Percentiles rank a stretch among this genome's conserved stretches.
These are phyloP conservation scores for Pomatorhinus ruficollis DNA, from an alignment of 2,113 vertebrate genomes.

Conservation along the genomic window DNA sequence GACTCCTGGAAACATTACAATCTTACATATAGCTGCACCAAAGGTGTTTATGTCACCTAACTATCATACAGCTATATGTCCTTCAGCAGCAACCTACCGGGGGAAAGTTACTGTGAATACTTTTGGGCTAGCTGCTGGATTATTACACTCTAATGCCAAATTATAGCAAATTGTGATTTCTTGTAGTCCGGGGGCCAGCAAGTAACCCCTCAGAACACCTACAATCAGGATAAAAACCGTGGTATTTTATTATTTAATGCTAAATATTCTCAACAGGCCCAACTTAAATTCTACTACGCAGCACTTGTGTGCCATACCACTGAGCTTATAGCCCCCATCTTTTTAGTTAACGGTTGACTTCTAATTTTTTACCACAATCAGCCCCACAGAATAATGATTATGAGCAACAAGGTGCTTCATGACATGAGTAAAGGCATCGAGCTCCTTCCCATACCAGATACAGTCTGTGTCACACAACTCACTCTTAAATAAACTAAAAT, in stretches of 20 bases:
- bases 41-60: neutral
- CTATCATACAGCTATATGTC: neutral
- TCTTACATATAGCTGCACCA: neutral
- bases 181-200: neutral
- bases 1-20: neutral
- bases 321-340: neutral
- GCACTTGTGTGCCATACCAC: neutral
- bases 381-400: neutral
- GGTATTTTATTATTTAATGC: neutral
- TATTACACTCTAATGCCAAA: neutral
- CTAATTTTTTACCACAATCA: neutral
- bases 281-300: neutral
- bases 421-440: neutral
- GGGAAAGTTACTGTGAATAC: neutral
- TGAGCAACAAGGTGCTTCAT: neutral
- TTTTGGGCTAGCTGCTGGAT: neutral
- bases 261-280: neutral
- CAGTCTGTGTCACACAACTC: too few species aligned
- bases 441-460: neutral
- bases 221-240: rapidly evolving
- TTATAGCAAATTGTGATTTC: neutral
- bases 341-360: neutral
- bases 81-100: neutral
- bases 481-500: neutral
- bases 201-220: neutral